Base-by-base conservation (phyloP, 1,140 invertebrate genomes). In the Drosophila pseudoananassae region DNA sequence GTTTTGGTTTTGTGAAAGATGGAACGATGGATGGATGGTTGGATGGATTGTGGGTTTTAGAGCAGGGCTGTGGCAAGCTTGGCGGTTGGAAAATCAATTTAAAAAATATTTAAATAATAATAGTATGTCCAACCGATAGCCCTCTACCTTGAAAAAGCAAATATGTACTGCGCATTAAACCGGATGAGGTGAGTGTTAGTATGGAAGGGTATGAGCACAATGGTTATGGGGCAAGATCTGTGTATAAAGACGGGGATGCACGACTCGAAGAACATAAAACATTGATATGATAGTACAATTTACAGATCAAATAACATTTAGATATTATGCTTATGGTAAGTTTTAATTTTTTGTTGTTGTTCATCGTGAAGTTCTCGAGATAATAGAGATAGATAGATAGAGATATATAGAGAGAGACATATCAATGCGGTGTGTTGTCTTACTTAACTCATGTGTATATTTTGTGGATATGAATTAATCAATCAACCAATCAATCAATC, bases 301-400 rank as follows among this genome's bases (percentile, higher is more conserved):
- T 76, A 84, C 80, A 84, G 66, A 76, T 84, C 64, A 64, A 85
- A 88, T 51, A 87, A 87, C 83, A 87, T 82, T 87, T 79, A 87
- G 71, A 83, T 65, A 61, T 63, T 31, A 56, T 56, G 31, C 31
- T 56, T 63, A 56, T 57, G 52, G n/a, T 60, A 78, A 61, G 38
- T 74, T 68, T 64, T 69, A 27, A 17, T 31, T 47, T 38, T 63
- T 31, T 59, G n/a, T 10, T 12, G n/a, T 45, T 50, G 17, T 60
- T 36, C 45, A 51, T 61, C 4, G 23, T 77, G 33, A 56, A 63
- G 51, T 78, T 70, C 54, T 70, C 66, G 14, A 70, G 51, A 17
- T 38, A 49, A 49, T 74, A 76, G 57, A 77, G 47, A 74, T 59
- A 71, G 43, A 59, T 46, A 20, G 9, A 46, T 15, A 46, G 63